Percentiles rank a stretch among this genome's conserved stretches.
phyloP scores from a whole-genome alignment of 2,113 vertebrate genomes.

The Vicugna pacos region DNA sequence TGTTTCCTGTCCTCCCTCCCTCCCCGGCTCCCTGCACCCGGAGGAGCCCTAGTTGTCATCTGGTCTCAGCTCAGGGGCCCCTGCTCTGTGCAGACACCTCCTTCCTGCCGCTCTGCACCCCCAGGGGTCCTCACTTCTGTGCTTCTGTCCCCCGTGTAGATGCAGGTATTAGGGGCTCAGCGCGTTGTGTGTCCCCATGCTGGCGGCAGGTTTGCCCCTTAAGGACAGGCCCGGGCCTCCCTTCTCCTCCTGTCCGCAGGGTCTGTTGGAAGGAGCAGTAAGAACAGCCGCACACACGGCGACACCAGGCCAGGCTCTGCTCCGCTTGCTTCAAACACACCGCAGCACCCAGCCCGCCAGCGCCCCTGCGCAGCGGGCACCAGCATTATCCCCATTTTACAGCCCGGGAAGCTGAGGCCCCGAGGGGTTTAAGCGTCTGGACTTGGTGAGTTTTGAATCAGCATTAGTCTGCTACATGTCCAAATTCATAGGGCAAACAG shows the following conservation, averaged over 20 bases:
- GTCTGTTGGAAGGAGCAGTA: neutral
- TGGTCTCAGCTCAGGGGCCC: fast-evolving
- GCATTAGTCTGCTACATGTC: fast-evolving
- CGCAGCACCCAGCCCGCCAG: fast-evolving
- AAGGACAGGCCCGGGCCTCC: neutral
- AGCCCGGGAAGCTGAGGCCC: neutral
- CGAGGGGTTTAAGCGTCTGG: neutral
- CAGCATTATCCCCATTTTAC: neutral
- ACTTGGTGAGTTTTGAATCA: neutral
- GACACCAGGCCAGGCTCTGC: too few relatives aligned
- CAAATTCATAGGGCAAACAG: neutral
- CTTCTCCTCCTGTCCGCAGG: neutral
- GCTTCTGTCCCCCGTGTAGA: neutral
- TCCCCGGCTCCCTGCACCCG: neutral
- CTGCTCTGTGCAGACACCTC: neutral
- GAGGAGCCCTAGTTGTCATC: fast-evolving
- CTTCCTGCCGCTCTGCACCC: neutral
- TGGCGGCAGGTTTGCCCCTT: neutral
- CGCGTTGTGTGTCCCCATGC: fast-evolving
- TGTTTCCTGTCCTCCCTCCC: too few relatives aligned
- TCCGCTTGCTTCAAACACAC: neutral
- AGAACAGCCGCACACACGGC: fast-evolving
- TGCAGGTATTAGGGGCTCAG: neutral
- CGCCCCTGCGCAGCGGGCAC: neutral
- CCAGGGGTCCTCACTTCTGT: neutral